A percentile compares a stretch with the other conserved stretches of the same genome.
Evolutionary conservation across 2,113 vertebrate genomes (phyloP).

Genomic region (Orycteropus afer): DNA sequence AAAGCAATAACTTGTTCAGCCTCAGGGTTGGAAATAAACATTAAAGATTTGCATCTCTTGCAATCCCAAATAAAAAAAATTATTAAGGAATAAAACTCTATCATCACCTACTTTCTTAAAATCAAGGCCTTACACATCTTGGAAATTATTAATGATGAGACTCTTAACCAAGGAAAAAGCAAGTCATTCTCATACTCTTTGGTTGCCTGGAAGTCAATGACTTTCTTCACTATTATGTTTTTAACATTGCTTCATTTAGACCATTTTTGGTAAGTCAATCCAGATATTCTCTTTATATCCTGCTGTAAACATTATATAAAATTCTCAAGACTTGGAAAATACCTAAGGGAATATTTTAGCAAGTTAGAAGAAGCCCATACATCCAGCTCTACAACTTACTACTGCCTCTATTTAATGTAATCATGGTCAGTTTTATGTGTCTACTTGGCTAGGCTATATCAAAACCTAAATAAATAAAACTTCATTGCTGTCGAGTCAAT

Average conservation of each 20-base stretch:
- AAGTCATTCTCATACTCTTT: neutral
- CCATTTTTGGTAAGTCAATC: neutral
- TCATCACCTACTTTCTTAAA: conserved; percentile 18
- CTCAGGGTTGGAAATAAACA: conserved; percentile 24
- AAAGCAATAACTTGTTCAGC: conserved; percentile 50
- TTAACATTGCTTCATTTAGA: neutral
- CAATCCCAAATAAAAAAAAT: neutral
- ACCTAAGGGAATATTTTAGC: neutral
- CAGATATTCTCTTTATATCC: neutral
- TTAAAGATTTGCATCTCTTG: neutral
- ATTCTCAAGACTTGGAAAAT: conserved; percentile 8
- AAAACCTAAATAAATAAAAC: no score
- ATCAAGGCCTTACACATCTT: neutral
- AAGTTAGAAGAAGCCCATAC: neutral
- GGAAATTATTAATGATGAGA: conserved; percentile 26
- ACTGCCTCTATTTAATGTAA: neutral
- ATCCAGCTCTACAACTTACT: neutral
- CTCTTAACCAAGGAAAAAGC: neutral
- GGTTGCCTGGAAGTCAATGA: neutral
- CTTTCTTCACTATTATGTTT: neutral
- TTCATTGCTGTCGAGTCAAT: no score
- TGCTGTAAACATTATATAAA: neutral
- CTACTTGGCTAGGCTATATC: no score
- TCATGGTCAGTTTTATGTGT: no score
- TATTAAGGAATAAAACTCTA: neutral